Percentiles rank a stretch among this genome's conserved stretches.
Evolutionary conservation across 2,113 vertebrate species (phyloP).

Genomic region (Ellobius talpinus): DNA sequence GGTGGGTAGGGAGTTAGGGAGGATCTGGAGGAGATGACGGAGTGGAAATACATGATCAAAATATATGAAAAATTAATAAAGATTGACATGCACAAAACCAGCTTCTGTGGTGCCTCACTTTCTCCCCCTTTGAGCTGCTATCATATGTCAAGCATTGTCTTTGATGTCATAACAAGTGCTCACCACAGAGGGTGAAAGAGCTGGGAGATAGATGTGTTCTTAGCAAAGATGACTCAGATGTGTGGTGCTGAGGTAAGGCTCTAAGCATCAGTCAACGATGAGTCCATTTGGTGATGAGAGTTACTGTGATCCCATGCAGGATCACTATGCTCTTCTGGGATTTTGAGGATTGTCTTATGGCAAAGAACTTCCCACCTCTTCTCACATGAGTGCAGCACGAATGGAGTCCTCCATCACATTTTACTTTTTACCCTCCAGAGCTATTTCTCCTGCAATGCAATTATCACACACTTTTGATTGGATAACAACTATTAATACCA

Average conservation of each 20-base stretch:
- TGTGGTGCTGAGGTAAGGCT: background rate
- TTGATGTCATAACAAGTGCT: background rate
- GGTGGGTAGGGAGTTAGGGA: background rate
- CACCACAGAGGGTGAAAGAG: background rate
- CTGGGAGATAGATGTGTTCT: background rate
- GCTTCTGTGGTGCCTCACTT: background rate
- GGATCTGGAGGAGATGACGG: background rate
- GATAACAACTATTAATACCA: background rate
- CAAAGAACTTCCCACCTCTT: background rate
- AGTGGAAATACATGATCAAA: background rate
- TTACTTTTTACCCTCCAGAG: conserved; percentile 18
- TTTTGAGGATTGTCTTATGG: background rate
- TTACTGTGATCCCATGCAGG: background rate
- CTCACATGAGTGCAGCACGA: background rate
- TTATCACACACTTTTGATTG: background rate
- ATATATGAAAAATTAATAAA: background rate
- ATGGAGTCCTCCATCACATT: background rate
- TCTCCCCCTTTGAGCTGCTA: conserved; percentile 15
- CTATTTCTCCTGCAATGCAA: background rate
- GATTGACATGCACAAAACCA: background rate
- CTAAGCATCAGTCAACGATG: background rate
- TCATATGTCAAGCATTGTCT: background rate
- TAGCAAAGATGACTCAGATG: background rate
- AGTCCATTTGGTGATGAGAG: background rate
- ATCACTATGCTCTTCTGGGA: background rate